Conservation (phyloP, 2,888 invertebrate genomes). For the Philhelius pedissequus region DNA sequence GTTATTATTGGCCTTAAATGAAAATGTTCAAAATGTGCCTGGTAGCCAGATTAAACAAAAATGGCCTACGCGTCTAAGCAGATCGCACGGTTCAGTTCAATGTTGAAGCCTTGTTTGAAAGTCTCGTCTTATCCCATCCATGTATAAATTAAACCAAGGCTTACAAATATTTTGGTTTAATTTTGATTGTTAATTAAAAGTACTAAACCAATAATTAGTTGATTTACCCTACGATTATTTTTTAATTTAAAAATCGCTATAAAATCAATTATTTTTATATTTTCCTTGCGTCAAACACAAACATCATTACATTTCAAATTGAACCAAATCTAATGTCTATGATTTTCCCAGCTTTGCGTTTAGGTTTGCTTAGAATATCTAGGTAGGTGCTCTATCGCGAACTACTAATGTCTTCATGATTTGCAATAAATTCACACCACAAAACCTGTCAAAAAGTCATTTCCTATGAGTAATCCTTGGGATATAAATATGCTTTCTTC, state of each 20-base stretch:
- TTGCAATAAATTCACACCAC: slow-evolving; percentile 9
- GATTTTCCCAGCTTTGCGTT: neutral
- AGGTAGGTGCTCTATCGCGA: neutral
- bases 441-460: slow-evolving; percentile 24
- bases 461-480: slow-evolving; percentile 39
- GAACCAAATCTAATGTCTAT: neutral
- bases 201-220: neutral
- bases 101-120: too few relatives aligned
- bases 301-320: slow-evolving; percentile 34
- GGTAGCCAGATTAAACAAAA: too few relatives aligned
- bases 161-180: too few relatives aligned
- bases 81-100: too few relatives aligned
- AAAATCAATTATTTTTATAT: slow-evolving; percentile 47
- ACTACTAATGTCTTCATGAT: slow-evolving; percentile 24
- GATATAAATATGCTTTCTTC: neutral
- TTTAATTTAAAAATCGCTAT: neutral
- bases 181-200: neutral
- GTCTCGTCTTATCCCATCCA: too few relatives aligned
- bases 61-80: too few relatives aligned
- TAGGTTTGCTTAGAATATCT: neutral
- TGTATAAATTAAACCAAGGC: too few relatives aligned
- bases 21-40: too few relatives aligned
- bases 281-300: slow-evolving; percentile 36
- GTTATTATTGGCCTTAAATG: too few relatives aligned
- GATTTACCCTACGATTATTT: neutral